Conservation (phyloP, 2,113 vertebrate species). For the Salminus brasiliensis region DNA sequence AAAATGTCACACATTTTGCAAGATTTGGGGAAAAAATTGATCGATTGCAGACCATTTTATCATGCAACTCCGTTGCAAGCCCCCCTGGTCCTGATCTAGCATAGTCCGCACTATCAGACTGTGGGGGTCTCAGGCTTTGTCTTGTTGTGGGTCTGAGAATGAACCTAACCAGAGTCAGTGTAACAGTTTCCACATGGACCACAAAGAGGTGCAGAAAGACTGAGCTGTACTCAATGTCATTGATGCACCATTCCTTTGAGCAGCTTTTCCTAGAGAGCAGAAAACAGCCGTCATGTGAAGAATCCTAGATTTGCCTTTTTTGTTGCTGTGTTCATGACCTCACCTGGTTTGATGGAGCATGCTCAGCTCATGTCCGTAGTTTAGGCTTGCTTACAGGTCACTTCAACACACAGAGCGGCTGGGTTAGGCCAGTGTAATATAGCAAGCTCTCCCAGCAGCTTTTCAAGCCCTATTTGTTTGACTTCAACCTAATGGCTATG, state of each 20-base stretch:
- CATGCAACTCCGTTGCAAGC: no score
- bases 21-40: no score
- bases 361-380: background rate
- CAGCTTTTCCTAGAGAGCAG: background rate
- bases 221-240: slow-evolving; percentile 3
- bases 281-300: background rate
- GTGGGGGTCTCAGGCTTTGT: background rate
- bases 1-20: no score
- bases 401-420: no score
- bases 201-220: slow-evolving; percentile 21
- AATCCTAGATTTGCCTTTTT: background rate
- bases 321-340: background rate
- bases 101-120: background rate
- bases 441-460: no score
- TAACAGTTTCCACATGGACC: background rate
- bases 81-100: background rate
- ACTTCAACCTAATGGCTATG: no score
- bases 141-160: background rate
- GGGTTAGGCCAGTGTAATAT: no score
- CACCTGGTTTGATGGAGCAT: slow-evolving; percentile 5
- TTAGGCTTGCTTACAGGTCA: no score
- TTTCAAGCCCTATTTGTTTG: no score
- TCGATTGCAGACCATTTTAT: no score
- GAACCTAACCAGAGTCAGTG: background rate
- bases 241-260: slow-evolving; percentile 1